Evolutionary conservation across 1,140 invertebrate genomes (phyloP), one percentile per base, ranked within the genome.

Genomic region (Eufriesea mexicana): DNA sequence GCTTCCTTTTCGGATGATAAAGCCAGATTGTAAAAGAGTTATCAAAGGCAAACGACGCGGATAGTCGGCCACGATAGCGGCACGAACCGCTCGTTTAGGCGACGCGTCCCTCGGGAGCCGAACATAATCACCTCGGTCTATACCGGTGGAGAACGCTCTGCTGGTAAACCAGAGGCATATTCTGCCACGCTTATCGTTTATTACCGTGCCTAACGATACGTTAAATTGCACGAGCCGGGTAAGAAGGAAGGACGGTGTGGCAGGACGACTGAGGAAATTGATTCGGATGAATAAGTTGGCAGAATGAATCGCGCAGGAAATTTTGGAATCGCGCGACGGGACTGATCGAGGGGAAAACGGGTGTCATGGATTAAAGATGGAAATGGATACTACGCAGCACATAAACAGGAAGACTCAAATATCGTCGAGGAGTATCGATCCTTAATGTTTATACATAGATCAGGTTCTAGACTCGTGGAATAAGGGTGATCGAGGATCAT

Each of bases 1-100:
- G 51, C 51, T 57, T 55, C 14, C 71, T 42, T 45, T 16, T 55
- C 49, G 71, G 71, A 18, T 59, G 59, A 74, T 45, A 45, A 45
- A 59, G 23, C 59, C 71, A 42, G 71, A 74, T 45, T 74, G 71
- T 74, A 74, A 74, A 74, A 74, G 55, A 74, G 71, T 74, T 74
- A 74, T 74, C 71, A 59, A 74, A 57, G 55, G 71, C 49, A 74
- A 74, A 59, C 71, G 51, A 45, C 23, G n/a, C 23, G 54, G 54
- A 59, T 42, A 47, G 55, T 0, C 23, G 35, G 16, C 35, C 35
- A 25, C 35, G 71, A 74, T 74, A 59, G 54, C 35, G 71, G 35
- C 54, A 59, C 55, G 71, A 73, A 73, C 23, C 20, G 28, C 5
- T 59, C 71, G 71, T 74, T 74, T 59, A 74, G 55, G 71, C 71